Conservation (phyloP, 2,888 invertebrate genomes). For the Tipula unca region DNA sequence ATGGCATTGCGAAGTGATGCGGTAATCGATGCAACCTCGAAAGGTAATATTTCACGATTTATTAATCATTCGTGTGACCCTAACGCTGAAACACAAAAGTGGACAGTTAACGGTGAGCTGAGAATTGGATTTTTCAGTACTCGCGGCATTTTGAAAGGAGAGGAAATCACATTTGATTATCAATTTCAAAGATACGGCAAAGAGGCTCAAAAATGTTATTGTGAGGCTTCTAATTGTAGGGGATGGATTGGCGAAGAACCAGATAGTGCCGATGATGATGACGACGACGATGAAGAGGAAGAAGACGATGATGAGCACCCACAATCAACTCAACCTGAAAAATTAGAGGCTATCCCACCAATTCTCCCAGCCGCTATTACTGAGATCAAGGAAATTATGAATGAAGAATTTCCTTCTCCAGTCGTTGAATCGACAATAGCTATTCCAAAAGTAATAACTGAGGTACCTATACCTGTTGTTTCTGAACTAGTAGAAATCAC, state of each 20-base stretch:
- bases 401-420: background rate
- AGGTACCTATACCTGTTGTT: background rate
- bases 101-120: slow-evolving; percentile 87
- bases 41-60: slow-evolving; percentile 93
- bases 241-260: slow-evolving; percentile 94
- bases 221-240: slow-evolving; percentile 79
- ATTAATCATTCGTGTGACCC: slow-evolving; percentile 99
- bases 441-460: background rate
- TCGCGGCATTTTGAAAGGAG: slow-evolving; percentile 69
- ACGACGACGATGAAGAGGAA: slow-evolving; percentile 45
- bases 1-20: slow-evolving; percentile 92
- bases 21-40: slow-evolving; percentile 92
- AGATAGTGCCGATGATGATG: slow-evolving; percentile 56
- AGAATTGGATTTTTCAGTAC: slow-evolving; percentile 96
- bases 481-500: background rate
- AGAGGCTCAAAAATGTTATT: slow-evolving; percentile 93
- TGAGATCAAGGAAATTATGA: background rate
- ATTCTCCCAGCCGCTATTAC: background rate
- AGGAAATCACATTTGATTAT: slow-evolving; percentile 98
- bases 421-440: background rate
- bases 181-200: slow-evolving; percentile 95
- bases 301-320: slow-evolving; percentile 35
- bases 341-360: background rate
- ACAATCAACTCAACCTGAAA: background rate
- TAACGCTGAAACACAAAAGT: slow-evolving; percentile 97